Conservation (phyloP, 1,140 invertebrate species). For the Macrocentrus cingulum region DNA sequence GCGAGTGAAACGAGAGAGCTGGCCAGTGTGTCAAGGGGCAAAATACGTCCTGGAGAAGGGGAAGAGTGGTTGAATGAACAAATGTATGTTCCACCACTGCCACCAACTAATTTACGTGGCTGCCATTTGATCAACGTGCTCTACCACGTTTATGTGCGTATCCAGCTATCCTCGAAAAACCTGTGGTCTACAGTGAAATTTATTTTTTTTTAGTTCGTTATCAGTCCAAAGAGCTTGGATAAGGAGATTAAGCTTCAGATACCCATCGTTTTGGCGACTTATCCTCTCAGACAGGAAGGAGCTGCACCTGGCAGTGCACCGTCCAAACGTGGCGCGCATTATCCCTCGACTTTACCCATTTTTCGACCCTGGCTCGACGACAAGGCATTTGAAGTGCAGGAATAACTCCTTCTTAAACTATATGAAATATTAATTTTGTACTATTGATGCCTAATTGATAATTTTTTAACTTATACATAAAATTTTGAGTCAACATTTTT, state of each 20-base stretch:
- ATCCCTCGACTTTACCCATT: conserved; percentile 89
- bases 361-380: conserved; percentile 87
- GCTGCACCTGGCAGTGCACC: conserved; percentile 63
- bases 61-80: conserved; percentile 90
- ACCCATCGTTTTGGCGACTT: conserved; percentile 91
- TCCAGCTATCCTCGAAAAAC: neutral
- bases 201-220: conserved; percentile 74
- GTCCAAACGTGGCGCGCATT: conserved; percentile 78
- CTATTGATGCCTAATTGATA: too few relatives aligned
- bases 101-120: conserved; percentile 92
- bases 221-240: conserved; percentile 86
- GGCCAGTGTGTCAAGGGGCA: conserved; percentile 77
- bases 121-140: conserved; percentile 93
- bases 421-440: too few relatives aligned
- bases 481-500: too few relatives aligned
- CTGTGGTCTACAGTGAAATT: conserved; percentile 4
- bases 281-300: conserved; percentile 75
- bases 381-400: conserved; percentile 61
- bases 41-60: conserved; percentile 77
- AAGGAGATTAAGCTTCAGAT: conserved; percentile 91
- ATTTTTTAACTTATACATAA: too few relatives aligned
- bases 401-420: too few relatives aligned
- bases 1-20: conserved; percentile 86
- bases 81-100: conserved; percentile 90
- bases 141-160: conserved; percentile 92